phyloP scores from a whole-genome alignment of 2,888 invertebrate genomes.

The Eilema sororculum region DNA sequence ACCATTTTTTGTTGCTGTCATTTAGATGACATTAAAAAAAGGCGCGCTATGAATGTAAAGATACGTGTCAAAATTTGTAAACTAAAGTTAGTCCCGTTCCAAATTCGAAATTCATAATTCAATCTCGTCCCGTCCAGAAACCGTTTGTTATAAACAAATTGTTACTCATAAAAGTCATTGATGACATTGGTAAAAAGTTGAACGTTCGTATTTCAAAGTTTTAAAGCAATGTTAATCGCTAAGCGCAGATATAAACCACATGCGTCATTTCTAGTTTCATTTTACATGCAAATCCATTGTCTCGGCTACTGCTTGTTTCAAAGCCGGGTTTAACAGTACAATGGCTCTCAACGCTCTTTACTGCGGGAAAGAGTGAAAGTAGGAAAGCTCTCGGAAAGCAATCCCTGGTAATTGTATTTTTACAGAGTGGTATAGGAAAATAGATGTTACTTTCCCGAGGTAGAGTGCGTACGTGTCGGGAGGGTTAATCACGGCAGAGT shows the following conservation, averaged over 20 bases:
- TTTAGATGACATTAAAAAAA: too few relatives aligned
- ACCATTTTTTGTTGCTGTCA: too few relatives aligned
- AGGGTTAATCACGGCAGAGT: constrained; percentile 39
- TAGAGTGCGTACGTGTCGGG: constrained; percentile 45
- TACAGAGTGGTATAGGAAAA: constrained; percentile 37
- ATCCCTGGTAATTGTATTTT: constrained; percentile 50
- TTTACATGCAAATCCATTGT: constrained; percentile 26
- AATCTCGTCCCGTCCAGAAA: neutral
- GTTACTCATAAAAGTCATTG: neutral
- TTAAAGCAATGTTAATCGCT: neutral
- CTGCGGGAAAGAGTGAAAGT: constrained; percentile 39
- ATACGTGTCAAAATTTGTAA: neutral
- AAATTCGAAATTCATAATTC: neutral
- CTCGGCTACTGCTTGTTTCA: constrained; percentile 35
- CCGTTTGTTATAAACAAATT: too few relatives aligned
- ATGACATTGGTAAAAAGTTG: too few relatives aligned
- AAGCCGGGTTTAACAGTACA: constrained; percentile 41
- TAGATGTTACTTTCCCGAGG: constrained; percentile 34
- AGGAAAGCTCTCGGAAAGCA: constrained; percentile 48
- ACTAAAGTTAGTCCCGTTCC: too few relatives aligned
- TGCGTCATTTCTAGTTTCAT: constrained; percentile 18
- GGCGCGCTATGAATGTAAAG: neutral
- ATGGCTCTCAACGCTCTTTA: constrained; percentile 36
- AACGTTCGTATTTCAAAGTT: constrained; percentile 3
- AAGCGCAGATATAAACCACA: constrained; percentile 10